Evolutionary conservation across 2,888 invertebrate species (phyloP).

Genomic region (Hyles lineata): DNA sequence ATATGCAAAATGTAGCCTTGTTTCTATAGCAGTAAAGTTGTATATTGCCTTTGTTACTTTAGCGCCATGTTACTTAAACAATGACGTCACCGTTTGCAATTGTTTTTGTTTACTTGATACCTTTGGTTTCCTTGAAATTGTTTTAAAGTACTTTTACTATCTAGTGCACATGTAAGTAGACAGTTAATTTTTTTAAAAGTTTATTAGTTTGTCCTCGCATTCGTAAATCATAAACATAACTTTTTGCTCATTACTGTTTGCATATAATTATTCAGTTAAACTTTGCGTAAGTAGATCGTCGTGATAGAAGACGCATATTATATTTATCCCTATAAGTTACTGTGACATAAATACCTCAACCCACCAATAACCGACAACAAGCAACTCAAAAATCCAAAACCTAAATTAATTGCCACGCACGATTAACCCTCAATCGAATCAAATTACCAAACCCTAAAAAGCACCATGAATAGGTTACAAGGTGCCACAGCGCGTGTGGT

Average conservation of each 20-base stretch:
- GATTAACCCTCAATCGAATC: slow-evolving; percentile 10
- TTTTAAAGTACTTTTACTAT: slow-evolving; percentile 9
- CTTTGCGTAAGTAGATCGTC: no score
- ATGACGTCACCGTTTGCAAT: slow-evolving; percentile 11
- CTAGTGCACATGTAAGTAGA: not conserved
- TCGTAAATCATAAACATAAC: not conserved
- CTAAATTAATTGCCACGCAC: not conserved
- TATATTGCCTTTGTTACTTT: not conserved
- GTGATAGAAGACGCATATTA: no score
- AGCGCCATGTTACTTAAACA: slow-evolving; percentile 3
- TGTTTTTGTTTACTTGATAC: slow-evolving; percentile 17
- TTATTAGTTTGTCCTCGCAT: not conserved
- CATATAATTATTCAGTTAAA: no score
- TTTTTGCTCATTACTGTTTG: no score
- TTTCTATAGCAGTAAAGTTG: not conserved
- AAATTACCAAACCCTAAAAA: slow-evolving; percentile 5
- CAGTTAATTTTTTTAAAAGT: not conserved
- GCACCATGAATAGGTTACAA: slow-evolving; percentile 24
- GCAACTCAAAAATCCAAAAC: not conserved
- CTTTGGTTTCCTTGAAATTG: not conserved
- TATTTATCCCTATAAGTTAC: no score
- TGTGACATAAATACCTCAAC: no score
- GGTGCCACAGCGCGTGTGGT: slow-evolving; percentile 28
- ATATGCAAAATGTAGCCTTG: not conserved
- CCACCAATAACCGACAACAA: not conserved